Percentiles rank a stretch among this genome's conserved stretches.
phyloP scores from a whole-genome alignment of 2,113 vertebrate genomes.

The Oryzias melastigma region DNA sequence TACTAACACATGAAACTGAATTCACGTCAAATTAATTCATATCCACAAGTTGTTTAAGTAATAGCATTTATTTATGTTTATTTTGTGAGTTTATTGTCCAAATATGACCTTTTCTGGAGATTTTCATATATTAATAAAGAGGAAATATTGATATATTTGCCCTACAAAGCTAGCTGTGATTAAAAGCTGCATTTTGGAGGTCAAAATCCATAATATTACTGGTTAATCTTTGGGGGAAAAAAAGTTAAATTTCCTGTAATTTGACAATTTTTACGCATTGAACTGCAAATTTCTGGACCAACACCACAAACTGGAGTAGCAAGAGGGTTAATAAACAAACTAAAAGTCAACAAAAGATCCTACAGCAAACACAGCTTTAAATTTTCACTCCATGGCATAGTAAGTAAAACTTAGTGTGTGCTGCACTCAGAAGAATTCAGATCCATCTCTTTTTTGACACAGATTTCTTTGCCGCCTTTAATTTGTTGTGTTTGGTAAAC shows the following conservation, averaged over 20 bases:
- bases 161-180: too few species aligned
- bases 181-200: too few species aligned
- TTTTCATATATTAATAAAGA: too few species aligned
- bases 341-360: conserved; percentile 28
- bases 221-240: background rate
- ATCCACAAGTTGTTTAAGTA: too few species aligned
- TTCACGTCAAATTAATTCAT: too few species aligned
- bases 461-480: conserved; percentile 39
- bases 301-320: conserved; percentile 9
- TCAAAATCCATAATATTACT: too few species aligned
- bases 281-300: conserved; percentile 42
- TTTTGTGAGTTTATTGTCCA: too few species aligned
- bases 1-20: too few species aligned
- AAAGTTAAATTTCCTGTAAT: conserved; percentile 22
- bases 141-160: too few species aligned
- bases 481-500: conserved; percentile 62
- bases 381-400: background rate
- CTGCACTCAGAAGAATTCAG: conserved; percentile 9
- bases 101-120: too few species aligned
- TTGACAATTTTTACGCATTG: background rate
- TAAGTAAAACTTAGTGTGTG: background rate
- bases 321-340: conserved; percentile 15
- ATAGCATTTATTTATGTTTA: too few species aligned
- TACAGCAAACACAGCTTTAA: conserved; percentile 5
- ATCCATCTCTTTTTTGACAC: conserved; percentile 27